Conservation (phyloP, 2,113 vertebrate genomes). For the Cyprinodon tularosa region DNA sequence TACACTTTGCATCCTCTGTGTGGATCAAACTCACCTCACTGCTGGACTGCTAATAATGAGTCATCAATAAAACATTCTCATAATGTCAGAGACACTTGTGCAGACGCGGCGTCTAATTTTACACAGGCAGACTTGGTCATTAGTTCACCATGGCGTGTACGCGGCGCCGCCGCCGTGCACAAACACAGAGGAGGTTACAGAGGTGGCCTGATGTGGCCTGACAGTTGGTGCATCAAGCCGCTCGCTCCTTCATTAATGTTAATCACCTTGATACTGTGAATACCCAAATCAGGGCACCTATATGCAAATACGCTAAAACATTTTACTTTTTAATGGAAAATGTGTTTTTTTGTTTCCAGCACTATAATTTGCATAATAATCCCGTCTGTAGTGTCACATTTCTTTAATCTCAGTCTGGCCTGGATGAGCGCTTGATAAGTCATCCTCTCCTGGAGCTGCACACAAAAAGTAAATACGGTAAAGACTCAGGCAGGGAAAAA, state of each 20-base stretch:
- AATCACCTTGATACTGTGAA: constrained; percentile 68
- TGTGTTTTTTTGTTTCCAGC: constrained; percentile 60
- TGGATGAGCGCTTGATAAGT: constrained; percentile 18
- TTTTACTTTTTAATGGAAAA: constrained; percentile 71
- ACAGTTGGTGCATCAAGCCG: constrained; percentile 70
- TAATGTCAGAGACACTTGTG: constrained; percentile 80
- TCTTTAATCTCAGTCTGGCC: constrained; percentile 33
- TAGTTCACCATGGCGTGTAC: constrained; percentile 77
- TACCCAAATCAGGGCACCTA: constrained; percentile 60
- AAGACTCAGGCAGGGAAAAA: neutral
- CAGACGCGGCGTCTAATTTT: constrained; percentile 77
- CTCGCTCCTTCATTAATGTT: constrained; percentile 74
- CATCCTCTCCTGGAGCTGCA: neutral
- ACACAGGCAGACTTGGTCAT: constrained; percentile 72
- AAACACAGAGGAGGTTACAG: constrained; percentile 56
- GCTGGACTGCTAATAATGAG: constrained; percentile 79
- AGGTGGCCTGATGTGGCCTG: constrained; percentile 71
- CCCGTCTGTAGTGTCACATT: constrained; percentile 39
- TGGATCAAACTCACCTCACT: constrained; percentile 78
- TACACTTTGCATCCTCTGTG: constrained; percentile 80
- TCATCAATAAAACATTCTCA: constrained; percentile 85
- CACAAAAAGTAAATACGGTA: constrained; percentile 12
- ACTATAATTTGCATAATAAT: constrained; percentile 59
- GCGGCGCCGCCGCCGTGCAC: constrained; percentile 52
- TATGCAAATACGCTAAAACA: constrained; percentile 72